Conservation (phyloP, 2,113 vertebrate genomes). For the Lanius collurio region DNA sequence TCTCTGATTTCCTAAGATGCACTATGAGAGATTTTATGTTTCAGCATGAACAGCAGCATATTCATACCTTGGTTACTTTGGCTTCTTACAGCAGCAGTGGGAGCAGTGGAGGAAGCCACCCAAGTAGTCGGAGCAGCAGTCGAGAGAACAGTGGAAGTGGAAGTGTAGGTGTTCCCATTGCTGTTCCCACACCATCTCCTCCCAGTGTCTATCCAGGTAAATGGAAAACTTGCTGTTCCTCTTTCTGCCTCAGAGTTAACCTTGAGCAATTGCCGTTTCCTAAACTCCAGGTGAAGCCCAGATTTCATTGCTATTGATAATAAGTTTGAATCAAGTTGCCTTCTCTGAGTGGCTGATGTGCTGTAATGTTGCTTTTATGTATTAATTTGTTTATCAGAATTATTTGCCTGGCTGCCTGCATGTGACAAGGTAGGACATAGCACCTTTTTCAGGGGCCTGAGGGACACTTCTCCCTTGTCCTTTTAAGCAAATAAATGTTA, state of each 20-base stretch:
- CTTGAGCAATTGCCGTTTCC: not conserved
- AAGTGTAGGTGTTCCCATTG: constrained; percentile 92
- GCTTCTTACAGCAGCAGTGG: constrained; percentile 86
- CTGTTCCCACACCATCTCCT: constrained; percentile 94
- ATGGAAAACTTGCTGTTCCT: not conserved
- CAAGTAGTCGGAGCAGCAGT: constrained; percentile 98
- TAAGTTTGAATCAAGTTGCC: not conserved
- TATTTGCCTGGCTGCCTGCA: constrained; percentile 1
- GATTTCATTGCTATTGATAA: not conserved
- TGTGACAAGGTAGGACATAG: not conserved
- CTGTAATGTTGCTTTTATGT: not conserved
- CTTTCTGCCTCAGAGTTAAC: not conserved
- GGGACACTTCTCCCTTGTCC: not conserved
- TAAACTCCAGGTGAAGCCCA: not conserved
- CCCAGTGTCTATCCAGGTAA: constrained; percentile 96
- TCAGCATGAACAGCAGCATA: not conserved
- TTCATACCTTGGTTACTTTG: constrained; percentile 41
- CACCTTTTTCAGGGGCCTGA: not conserved
- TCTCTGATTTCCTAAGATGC: not conserved
- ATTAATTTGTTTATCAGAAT: not conserved
- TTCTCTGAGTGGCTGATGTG: not conserved
- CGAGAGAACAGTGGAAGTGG: constrained; percentile 98
- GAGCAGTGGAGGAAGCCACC: constrained; percentile 96
- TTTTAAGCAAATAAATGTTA: not conserved
- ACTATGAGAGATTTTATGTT: not conserved